Evolutionary conservation across 1,140 invertebrate species (phyloP).

Genomic region (Drosophila subpulchrella): DNA sequence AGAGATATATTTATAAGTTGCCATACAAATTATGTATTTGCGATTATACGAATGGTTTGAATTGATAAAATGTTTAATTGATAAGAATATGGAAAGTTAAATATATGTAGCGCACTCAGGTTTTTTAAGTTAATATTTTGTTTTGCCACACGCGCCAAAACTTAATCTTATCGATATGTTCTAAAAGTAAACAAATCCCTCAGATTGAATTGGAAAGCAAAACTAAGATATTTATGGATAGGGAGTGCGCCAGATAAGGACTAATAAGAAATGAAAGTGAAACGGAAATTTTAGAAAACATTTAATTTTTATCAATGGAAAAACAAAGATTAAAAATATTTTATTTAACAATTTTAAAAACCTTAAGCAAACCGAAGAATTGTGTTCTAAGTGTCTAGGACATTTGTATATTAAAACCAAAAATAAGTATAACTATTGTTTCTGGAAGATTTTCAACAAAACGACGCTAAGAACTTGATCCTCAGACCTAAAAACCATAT

Average conservation of each 20-base stretch:
- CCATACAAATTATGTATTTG: background rate
- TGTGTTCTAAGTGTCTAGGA: too few species aligned
- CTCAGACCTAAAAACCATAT: too few species aligned
- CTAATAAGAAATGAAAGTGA: background rate
- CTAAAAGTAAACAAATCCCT: constrained; percentile 14
- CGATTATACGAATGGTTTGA: background rate
- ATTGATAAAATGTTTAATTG: background rate
- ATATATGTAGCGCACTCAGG: background rate
- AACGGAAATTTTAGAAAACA: background rate
- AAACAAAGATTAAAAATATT: too few species aligned
- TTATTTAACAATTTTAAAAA: too few species aligned
- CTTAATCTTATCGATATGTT: constrained; percentile 7
- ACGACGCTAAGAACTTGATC: too few species aligned
- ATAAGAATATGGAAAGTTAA: background rate
- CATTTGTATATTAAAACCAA: too few species aligned
- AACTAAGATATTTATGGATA: background rate
- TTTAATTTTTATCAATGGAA: too few species aligned
- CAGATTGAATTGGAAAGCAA: background rate
- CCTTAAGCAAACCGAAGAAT: too few species aligned
- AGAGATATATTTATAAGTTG: background rate
- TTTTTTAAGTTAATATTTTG: background rate
- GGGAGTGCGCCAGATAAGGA: background rate
- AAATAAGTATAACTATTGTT: too few species aligned
- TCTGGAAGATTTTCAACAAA: too few species aligned
- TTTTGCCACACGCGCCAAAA: constrained; percentile 7